Conservation (phyloP, 2,113 vertebrate species). For the Origma solitaria region DNA sequence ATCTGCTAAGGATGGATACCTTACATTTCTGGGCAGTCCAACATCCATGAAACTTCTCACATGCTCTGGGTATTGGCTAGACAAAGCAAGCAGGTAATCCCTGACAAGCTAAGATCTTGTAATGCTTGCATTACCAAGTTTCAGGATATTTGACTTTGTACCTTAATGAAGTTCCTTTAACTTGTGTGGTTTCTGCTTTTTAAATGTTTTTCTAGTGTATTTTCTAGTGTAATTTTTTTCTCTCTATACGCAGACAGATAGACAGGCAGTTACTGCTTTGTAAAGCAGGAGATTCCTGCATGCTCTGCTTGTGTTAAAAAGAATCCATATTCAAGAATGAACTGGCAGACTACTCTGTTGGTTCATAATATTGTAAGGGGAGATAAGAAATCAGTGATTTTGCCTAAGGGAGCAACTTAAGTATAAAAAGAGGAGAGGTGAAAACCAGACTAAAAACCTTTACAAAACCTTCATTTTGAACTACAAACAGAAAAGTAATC, state of each 20-base stretch:
- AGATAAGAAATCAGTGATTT: constrained; percentile 8
- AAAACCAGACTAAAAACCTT: neutral
- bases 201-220: neutral
- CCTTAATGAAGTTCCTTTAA: neutral
- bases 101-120: neutral
- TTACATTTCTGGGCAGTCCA: neutral
- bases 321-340: neutral
- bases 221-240: neutral
- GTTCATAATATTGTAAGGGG: neutral
- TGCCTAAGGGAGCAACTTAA: neutral
- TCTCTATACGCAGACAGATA: neutral
- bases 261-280: neutral
- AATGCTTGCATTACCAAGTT: neutral
- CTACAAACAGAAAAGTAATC: neutral
- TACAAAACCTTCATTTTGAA: neutral
- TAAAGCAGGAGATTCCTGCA: neutral
- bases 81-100: neutral
- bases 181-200: neutral
- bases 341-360: neutral
- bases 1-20: neutral
- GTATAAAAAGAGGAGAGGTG: neutral
- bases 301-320: neutral
- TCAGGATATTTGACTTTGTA: neutral
- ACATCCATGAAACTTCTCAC: neutral
- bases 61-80: neutral